Percentiles rank a stretch among this genome's conserved stretches.
These are phyloP conservation scores for Acromyrmex heyeri DNA, from an alignment of 1,140 invertebrate genomes.

Conservation along the genomic window DNA sequence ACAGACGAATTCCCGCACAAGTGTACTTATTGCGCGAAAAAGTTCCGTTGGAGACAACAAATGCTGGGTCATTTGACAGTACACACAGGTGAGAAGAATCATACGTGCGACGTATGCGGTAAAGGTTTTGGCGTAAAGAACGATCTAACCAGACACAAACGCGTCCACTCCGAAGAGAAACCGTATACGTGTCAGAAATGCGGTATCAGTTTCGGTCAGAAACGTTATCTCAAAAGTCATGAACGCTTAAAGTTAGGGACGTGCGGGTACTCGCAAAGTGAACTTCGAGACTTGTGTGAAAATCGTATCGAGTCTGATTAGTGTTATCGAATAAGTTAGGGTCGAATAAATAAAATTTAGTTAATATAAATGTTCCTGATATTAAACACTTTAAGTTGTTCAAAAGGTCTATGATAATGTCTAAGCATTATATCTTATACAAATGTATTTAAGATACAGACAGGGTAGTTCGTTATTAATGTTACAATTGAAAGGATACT, in stretches of 20 bases:
- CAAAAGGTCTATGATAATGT: conserved; percentile 3
- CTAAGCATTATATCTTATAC: neutral
- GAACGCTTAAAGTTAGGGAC: conserved; percentile 58
- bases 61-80: conserved; percentile 85
- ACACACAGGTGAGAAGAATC: conserved; percentile 85
- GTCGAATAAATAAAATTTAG: neutral
- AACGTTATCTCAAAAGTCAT: conserved; percentile 87
- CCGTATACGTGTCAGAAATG: conserved; percentile 87
- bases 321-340: neutral
- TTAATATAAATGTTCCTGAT: conserved; percentile 9
- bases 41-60: conserved; percentile 86
- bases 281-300: neutral
- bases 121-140: conserved; percentile 87
- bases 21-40: conserved; percentile 85
- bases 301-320: neutral
- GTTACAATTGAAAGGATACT: neutral
- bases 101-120: conserved; percentile 86
- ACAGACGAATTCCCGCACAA: conserved; percentile 86
- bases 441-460: neutral
- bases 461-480: neutral
- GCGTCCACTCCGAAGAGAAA: conserved; percentile 87
- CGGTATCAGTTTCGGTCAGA: conserved; percentile 87
- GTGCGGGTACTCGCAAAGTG: conserved; percentile 1
- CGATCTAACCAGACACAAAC: conserved; percentile 86
- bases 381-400: neutral